Conservation (phyloP, 2,113 vertebrate genomes). For the Parus major region DNA sequence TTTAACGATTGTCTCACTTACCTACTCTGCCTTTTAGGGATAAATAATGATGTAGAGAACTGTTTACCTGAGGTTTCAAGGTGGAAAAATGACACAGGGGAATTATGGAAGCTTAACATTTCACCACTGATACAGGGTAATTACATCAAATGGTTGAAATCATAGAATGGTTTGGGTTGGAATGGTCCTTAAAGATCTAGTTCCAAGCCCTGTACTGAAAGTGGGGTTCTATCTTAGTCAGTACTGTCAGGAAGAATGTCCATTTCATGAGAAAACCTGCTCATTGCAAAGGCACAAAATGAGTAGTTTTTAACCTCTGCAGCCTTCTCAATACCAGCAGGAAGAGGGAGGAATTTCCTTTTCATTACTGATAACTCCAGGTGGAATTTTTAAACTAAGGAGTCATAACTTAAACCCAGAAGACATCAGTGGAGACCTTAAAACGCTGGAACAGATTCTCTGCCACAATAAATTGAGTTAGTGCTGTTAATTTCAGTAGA, state of each 20-base stretch:
- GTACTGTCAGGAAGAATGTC: background rate
- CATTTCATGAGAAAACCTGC: background rate
- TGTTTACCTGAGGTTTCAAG: background rate
- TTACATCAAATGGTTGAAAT: background rate
- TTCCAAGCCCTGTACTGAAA: background rate
- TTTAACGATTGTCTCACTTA: background rate
- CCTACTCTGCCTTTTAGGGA: background rate
- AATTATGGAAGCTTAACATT: background rate
- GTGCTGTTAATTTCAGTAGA: background rate
- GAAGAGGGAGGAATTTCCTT: background rate
- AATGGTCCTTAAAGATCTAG: background rate
- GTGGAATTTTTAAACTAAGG: conserved; percentile 3
- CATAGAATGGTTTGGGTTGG: background rate
- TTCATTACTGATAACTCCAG: background rate
- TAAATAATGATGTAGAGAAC: background rate
- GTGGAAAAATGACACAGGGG: background rate
- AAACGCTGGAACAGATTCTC: background rate
- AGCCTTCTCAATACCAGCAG: background rate
- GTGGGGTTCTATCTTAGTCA: background rate
- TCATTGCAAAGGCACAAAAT: background rate
- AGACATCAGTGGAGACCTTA: background rate
- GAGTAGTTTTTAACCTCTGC: background rate
- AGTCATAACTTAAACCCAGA: background rate
- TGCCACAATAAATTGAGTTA: background rate
- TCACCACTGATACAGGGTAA: background rate